Conservation (phyloP, 2,113 vertebrate species). For the Carassius auratus region DNA sequence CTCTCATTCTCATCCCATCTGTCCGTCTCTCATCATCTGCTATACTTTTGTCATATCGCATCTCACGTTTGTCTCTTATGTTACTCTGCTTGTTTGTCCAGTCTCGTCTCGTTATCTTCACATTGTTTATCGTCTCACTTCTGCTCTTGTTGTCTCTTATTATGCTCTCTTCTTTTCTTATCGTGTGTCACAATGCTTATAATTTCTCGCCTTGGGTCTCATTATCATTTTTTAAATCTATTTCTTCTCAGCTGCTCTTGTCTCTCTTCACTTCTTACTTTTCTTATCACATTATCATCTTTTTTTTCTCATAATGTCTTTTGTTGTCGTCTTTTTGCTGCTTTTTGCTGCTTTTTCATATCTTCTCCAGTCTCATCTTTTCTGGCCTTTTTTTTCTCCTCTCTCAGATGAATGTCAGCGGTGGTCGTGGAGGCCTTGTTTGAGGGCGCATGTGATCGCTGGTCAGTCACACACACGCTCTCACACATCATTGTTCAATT, state of each 20-base stretch:
- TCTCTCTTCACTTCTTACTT: not conserved
- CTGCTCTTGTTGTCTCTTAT: not conserved
- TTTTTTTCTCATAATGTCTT: not conserved
- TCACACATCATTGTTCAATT: not conserved
- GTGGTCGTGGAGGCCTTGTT: not conserved
- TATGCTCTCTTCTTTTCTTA: too few relatives aligned
- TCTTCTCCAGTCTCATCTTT: too few relatives aligned
- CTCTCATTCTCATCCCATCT: conserved; percentile 23
- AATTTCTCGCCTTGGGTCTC: not conserved
- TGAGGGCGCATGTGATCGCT: conserved; percentile 57
- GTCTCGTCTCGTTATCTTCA: not conserved
- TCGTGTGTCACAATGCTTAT: not conserved
- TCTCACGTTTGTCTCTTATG: conserved; percentile 2
- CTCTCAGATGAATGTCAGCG: not conserved
- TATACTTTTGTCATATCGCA: not conserved
- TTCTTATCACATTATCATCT: not conserved
- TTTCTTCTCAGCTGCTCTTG: not conserved
- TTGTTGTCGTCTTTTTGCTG: not conserved
- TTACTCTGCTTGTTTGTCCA: not conserved
- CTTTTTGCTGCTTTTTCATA: too few relatives aligned
- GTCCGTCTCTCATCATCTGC: not conserved
- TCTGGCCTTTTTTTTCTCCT: too few relatives aligned
- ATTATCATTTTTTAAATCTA: not conserved
- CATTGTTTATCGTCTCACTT: not conserved
- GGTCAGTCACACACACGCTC: conserved; percentile 29